These are phyloP conservation scores for Heliocidaris erythrogramma DNA, from an alignment of 35 echinoderm and acorn worm genomes.

Conservation along the genomic window DNA sequence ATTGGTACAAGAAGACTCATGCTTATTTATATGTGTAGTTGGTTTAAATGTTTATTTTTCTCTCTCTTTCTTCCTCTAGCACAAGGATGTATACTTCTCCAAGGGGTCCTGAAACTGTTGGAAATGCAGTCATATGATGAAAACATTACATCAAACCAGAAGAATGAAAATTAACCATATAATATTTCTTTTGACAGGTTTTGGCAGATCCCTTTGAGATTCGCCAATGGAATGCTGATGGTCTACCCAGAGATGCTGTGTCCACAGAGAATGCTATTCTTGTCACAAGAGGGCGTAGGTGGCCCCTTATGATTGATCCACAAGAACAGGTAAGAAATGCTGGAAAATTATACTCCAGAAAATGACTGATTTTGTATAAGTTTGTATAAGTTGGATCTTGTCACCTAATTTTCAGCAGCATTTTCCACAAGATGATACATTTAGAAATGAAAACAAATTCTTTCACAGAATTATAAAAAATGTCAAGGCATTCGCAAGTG, in stretches of 20 bases:
- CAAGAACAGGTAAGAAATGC: conserved; percentile 87
- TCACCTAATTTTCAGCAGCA: not conserved
- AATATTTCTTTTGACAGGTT: conserved; percentile 44
- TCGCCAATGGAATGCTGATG: conserved; percentile 98
- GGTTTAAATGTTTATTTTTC: too few relatives aligned
- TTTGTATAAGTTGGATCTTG: too few relatives aligned
- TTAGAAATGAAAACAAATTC: not conserved
- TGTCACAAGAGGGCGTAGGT: conserved; percentile 89
- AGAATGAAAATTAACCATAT: not conserved
- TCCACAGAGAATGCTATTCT: conserved; percentile 98
- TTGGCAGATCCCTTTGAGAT: conserved; percentile 96
- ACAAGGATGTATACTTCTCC: too few relatives aligned
- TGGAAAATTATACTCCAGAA: not conserved
- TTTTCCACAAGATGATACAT: not conserved
- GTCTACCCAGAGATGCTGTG: conserved; percentile 88
- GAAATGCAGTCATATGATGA: not conserved
- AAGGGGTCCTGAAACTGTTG: too few relatives aligned
- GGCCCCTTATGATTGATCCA: conserved; percentile 99
- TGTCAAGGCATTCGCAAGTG: not conserved
- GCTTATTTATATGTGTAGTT: too few relatives aligned
- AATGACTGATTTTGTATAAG: not conserved
- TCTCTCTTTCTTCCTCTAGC: too few relatives aligned
- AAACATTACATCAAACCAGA: not conserved
- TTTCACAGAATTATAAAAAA: not conserved
- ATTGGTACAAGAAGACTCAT: too few relatives aligned